phyloP scores from a whole-genome alignment of 2,888 invertebrate genomes.

The Pseudococcus longispinus region DNA sequence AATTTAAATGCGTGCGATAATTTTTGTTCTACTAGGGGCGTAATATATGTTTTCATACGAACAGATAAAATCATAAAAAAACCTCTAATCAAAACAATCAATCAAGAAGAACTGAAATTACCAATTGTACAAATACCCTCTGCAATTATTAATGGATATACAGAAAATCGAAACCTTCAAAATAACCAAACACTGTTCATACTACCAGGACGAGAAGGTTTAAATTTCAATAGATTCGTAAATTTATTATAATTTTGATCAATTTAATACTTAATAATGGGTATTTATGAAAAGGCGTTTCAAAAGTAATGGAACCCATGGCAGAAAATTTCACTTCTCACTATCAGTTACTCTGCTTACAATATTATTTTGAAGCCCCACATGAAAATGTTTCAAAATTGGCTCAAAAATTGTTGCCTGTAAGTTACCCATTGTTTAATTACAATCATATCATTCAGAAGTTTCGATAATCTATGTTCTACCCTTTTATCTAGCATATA shows the following conservation, averaged over 20 bases:
- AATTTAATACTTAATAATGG: conserved; percentile 67
- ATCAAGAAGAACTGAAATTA: conserved; percentile 66
- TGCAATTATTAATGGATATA: conserved; percentile 59
- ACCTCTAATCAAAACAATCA: neutral
- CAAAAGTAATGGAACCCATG: neutral
- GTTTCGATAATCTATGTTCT: neutral
- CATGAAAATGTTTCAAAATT: conserved; percentile 64
- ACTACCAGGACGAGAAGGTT: neutral
- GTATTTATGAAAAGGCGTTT: conserved; percentile 61
- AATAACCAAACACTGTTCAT: conserved; percentile 60
- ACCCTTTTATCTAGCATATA: conserved; percentile 67
- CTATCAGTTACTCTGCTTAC: neutral
- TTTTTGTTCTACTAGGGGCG: too few species aligned
- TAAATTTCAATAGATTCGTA: conserved; percentile 63
- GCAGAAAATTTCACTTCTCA: neutral
- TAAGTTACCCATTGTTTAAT: conserved; percentile 49
- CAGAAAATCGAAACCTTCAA: conserved; percentile 66
- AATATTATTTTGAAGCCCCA: neutral
- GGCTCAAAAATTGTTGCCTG: conserved; percentile 62
- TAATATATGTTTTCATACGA: too few species aligned
- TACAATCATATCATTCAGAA: too few species aligned
- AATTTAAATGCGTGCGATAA: too few species aligned
- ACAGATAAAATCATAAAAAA: neutral
- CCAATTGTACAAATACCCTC: conserved; percentile 61
- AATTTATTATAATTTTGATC: conserved; percentile 67